These are phyloP conservation scores for Colossoma macropomum DNA, from an alignment of 2,113 vertebrate genomes.

Conservation along the genomic window DNA sequence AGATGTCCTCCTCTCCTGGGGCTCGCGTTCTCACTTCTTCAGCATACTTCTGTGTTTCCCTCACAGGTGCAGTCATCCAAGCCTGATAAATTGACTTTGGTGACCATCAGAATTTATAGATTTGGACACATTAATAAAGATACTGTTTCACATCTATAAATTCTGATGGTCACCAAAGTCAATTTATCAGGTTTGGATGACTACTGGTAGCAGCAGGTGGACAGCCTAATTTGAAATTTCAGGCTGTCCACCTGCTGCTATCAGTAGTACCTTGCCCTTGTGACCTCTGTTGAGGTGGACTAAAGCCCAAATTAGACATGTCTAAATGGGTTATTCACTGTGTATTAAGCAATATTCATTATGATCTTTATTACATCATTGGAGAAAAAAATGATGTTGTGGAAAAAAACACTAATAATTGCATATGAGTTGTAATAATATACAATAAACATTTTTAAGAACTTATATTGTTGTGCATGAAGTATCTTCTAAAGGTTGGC, in stretches of 20 bases:
- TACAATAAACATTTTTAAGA: too few relatives aligned
- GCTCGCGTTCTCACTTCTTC: constrained; percentile 5
- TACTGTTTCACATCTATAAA: constrained; percentile 49
- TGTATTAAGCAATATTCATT: too few relatives aligned
- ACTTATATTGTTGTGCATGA: too few relatives aligned
- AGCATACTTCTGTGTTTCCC: constrained; percentile 14
- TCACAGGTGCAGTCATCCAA: constrained; percentile 49
- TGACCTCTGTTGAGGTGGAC: constrained; percentile 23
- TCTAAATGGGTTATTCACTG: too few relatives aligned
- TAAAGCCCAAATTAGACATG: too few relatives aligned
- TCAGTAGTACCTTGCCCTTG: constrained; percentile 34
- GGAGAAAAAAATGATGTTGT: too few relatives aligned
- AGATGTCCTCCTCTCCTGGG: constrained; percentile 21
- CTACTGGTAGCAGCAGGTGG: too few relatives aligned
- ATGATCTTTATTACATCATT: too few relatives aligned
- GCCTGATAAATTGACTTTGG: constrained; percentile 43
- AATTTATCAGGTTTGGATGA: constrained; percentile 49
- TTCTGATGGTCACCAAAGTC: constrained; percentile 18
- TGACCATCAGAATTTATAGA: constrained; percentile 35
- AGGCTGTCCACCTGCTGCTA: constrained; percentile 41
- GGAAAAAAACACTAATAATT: too few relatives aligned
- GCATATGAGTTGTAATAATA: too few relatives aligned
- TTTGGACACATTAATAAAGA: constrained; percentile 52
- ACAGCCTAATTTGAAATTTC: too few relatives aligned
- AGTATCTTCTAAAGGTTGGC: too few relatives aligned